A percentile compares a stretch with the other conserved stretches of the same genome.
These are phyloP conservation scores for Centroberyx gerrardi DNA, from an alignment of 2,797 vertebrate species.

Conservation along the genomic window DNA sequence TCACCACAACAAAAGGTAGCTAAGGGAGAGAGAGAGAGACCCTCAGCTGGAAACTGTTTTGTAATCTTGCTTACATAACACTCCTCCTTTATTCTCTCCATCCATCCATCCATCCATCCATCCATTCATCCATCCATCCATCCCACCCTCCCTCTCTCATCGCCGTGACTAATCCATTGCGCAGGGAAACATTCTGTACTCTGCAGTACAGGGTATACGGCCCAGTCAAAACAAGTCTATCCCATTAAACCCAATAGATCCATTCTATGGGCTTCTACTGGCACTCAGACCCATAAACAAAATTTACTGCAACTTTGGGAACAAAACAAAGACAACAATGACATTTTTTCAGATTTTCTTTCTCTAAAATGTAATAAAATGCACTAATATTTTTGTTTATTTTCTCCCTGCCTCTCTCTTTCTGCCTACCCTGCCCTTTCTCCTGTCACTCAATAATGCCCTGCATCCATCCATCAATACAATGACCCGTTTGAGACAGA, in stretches of 20 bases:
- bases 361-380: no score
- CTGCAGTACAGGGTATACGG: slow-evolving; percentile 23
- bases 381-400: neutral
- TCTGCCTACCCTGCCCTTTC: neutral
- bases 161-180: slow-evolving; percentile 74
- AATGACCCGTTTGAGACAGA: slow-evolving; percentile 51
- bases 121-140: slow-evolving; percentile 34
- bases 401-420: neutral
- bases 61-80: slow-evolving; percentile 85
- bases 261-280: slow-evolving; percentile 4
- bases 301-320: neutral
- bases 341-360: neutral
- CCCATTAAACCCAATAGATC: slow-evolving; percentile 24
- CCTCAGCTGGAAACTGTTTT: slow-evolving; percentile 69
- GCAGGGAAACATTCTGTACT: slow-evolving; percentile 51
- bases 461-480: slow-evolving; percentile 10
- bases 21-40: slow-evolving; percentile 61
- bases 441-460: slow-evolving; percentile 18
- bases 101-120: slow-evolving; percentile 58
- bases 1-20: slow-evolving; percentile 59
- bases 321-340: neutral
- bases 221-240: slow-evolving; percentile 46
- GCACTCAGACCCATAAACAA: slow-evolving; percentile 10
- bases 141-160: slow-evolving; percentile 44
- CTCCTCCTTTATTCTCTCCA: slow-evolving; percentile 55